Percentiles rank a stretch among this genome's conserved stretches.
Evolutionary conservation across 2,113 vertebrate genomes (phyloP).

Genomic region (Panurus biarmicus): DNA sequence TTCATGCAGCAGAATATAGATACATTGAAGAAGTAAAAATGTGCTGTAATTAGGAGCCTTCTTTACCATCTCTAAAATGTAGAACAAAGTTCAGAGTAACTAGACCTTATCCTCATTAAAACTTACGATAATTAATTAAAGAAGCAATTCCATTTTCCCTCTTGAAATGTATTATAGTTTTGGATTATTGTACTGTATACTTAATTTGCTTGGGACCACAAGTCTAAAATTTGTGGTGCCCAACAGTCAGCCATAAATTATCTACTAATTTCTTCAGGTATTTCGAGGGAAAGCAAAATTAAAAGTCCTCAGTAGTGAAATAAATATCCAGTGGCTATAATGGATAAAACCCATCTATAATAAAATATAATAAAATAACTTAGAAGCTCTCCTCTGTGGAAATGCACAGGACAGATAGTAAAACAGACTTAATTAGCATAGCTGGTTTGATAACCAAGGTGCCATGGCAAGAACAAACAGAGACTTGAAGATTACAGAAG

Average conservation of each 20-base stretch:
- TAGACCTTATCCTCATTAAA: neutral
- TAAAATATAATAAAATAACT: neutral
- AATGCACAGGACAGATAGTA: no score
- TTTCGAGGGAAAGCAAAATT: neutral
- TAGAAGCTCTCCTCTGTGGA: neutral
- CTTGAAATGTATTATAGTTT: neutral
- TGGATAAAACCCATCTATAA: neutral
- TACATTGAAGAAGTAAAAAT: neutral
- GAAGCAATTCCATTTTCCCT: neutral
- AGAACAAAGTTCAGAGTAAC: neutral
- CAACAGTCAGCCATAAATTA: neutral
- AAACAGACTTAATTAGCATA: no score
- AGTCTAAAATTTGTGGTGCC: neutral
- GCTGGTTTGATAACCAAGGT: no score
- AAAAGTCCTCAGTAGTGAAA: neutral
- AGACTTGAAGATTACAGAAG: no score
- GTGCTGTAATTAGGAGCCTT: neutral
- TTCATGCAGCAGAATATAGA: neutral
- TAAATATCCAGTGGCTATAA: neutral
- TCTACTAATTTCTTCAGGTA: neutral
- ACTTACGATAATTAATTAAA: neutral
- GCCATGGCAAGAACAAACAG: no score
- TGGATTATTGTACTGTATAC: neutral
- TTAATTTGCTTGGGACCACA: neutral
- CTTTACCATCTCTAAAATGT: neutral